Conservation (phyloP, 1,140 invertebrate species). For the Drosophila kanapiae region DNA sequence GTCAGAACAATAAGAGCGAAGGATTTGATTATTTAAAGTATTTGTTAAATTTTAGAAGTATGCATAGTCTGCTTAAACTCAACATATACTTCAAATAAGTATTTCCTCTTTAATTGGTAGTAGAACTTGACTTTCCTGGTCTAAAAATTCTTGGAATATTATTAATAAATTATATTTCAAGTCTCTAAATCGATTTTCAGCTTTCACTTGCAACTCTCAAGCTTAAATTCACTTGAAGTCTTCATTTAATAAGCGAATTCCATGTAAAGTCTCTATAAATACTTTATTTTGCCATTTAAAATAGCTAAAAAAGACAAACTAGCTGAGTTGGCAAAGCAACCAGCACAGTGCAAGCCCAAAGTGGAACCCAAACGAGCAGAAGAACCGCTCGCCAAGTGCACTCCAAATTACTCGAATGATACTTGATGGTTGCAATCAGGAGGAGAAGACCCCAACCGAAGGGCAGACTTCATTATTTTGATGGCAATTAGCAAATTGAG, state of each 20-base stretch:
- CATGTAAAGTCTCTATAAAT: neutral
- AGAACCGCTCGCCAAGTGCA: constrained; percentile 60
- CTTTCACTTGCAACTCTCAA: too few relatives aligned
- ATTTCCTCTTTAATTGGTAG: too few relatives aligned
- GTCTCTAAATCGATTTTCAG: neutral
- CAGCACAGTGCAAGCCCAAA: constrained; percentile 7
- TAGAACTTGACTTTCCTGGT: neutral
- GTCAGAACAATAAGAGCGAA: neutral
- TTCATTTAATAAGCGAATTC: neutral
- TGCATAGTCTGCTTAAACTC: too few relatives aligned
- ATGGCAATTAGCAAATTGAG: constrained; percentile 83
- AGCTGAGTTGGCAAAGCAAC: neutral
- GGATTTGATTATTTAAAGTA: neutral
- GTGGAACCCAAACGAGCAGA: constrained; percentile 42
- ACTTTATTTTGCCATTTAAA: neutral
- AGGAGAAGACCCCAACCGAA: constrained; percentile 9
- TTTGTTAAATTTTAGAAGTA: neutral
- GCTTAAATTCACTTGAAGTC: neutral
- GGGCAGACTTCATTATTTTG: constrained; percentile 80
- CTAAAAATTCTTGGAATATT: neutral
- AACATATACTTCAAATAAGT: too few relatives aligned
- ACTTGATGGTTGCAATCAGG: constrained; percentile 81
- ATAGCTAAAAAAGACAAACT: constrained; percentile 4
- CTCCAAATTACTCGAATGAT: constrained; percentile 82
- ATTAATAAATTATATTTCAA: neutral